These are phyloP conservation scores for Ceratoteleas bidentatus DNA, from an alignment of 1,140 invertebrate genomes.

Conservation along the genomic window DNA sequence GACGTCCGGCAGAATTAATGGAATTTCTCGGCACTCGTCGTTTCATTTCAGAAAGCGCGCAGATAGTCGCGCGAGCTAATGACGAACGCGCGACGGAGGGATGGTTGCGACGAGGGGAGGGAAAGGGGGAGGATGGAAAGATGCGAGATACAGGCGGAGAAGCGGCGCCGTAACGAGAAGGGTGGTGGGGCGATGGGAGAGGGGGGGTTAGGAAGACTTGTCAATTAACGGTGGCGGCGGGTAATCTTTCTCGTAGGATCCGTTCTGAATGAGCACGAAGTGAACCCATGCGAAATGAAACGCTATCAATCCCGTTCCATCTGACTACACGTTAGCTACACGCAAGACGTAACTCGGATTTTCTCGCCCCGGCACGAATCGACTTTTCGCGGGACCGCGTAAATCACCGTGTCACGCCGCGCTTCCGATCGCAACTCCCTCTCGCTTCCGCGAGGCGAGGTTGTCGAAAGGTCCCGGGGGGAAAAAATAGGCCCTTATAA, in stretches of 20 bases:
- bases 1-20: slow-evolving; percentile 63
- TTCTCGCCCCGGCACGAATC: slow-evolving; percentile 44
- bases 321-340: slow-evolving; percentile 61
- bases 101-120: slow-evolving; percentile 12
- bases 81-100: slow-evolving; percentile 45
- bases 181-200: too few species aligned
- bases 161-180: slow-evolving; percentile 37
- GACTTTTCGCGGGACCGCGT: slow-evolving; percentile 49
- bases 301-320: slow-evolving; percentile 65
- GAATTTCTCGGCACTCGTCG: slow-evolving; percentile 59
- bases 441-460: neutral
- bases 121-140: slow-evolving; percentile 27
- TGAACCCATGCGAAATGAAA: slow-evolving; percentile 65
- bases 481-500: too few species aligned
- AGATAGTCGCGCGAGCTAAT: slow-evolving; percentile 47
- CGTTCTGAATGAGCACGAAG: slow-evolving; percentile 67
- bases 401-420: slow-evolving; percentile 41
- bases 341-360: slow-evolving; percentile 55
- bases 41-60: slow-evolving; percentile 54
- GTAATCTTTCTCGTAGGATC: slow-evolving; percentile 74
- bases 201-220: slow-evolving; percentile 66
- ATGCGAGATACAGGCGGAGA: slow-evolving; percentile 57
- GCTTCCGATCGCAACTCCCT: slow-evolving; percentile 2
- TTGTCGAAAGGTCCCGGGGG: too few species aligned
- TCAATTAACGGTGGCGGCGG: slow-evolving; percentile 72